phyloP scores from a whole-genome alignment of 2,113 vertebrate species.

The Mandrillus leucophaeus region DNA sequence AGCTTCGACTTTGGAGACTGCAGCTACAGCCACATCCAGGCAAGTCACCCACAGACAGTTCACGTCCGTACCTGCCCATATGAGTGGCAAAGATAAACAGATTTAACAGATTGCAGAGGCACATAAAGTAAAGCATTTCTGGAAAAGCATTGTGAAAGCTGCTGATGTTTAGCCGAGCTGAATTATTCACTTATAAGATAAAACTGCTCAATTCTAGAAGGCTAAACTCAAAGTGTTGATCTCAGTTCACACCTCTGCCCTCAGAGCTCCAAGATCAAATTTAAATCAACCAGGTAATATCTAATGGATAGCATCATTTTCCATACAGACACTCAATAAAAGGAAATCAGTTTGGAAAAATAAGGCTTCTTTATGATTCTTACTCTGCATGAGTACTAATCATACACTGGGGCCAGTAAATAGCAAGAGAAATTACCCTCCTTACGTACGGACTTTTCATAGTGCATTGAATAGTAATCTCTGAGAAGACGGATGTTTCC shows the following conservation, averaged over 20 bases:
- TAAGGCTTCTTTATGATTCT: background rate
- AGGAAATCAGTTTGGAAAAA: conserved; percentile 40
- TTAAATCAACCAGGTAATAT: background rate
- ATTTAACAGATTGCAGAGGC: conserved; percentile 12
- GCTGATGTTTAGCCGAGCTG: background rate
- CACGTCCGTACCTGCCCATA: background rate
- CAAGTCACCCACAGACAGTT: background rate
- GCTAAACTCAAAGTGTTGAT: background rate
- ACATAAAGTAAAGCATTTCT: conserved; percentile 4
- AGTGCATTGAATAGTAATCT: background rate
- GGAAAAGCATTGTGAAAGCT: background rate
- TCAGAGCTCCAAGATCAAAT: conserved; percentile 31
- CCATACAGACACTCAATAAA: background rate
- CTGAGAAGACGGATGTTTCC: conserved; percentile 26
- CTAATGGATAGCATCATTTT: background rate
- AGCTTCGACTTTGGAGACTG: background rate
- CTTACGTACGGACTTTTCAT: background rate
- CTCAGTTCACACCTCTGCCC: background rate
- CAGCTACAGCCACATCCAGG: background rate
- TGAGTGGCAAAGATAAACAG: conserved; percentile 35
- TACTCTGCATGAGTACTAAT: background rate
- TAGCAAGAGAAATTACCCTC: background rate
- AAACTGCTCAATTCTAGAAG: background rate
- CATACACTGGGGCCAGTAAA: background rate
- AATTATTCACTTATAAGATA: background rate